phyloP scores from a whole-genome alignment of 1,140 invertebrate genomes.

The Ceratina calcarata region DNA sequence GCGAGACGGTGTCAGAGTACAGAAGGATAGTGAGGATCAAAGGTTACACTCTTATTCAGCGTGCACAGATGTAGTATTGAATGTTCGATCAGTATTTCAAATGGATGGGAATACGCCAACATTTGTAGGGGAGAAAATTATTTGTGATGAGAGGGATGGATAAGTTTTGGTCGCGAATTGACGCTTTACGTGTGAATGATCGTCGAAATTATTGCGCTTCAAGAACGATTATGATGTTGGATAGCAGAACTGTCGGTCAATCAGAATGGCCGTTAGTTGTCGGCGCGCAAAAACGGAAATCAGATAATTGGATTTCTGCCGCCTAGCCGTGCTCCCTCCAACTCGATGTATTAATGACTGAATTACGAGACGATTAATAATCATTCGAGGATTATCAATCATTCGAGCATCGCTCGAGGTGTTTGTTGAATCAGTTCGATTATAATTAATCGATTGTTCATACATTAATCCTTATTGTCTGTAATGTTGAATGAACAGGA shows the following conservation, averaged over 20 bases:
- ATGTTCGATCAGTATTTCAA: no score
- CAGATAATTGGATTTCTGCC: slow-evolving; percentile 41
- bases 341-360: slow-evolving; percentile 3
- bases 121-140: no score
- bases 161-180: slow-evolving; percentile 15
- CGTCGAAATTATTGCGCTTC: slow-evolving; percentile 8
- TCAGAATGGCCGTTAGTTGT: slow-evolving; percentile 33
- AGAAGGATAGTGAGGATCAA: no score
- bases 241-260: slow-evolving; percentile 37
- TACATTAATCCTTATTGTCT: not conserved
- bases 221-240: slow-evolving; percentile 6
- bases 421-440: not conserved
- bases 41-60: no score
- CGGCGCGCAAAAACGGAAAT: slow-evolving; percentile 34
- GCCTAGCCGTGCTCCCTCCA: not conserved
- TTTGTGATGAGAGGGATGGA: not conserved
- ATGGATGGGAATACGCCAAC: no score
- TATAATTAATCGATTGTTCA: not conserved
- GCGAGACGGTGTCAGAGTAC: not conserved
- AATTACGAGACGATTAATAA: slow-evolving; percentile 37
- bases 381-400: slow-evolving; percentile 33
- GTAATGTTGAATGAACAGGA: no score
- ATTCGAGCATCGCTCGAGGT: not conserved
- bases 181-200: slow-evolving; percentile 12
- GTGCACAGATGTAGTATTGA: no score